Base-by-base conservation (phyloP, 2,888 invertebrate genomes). In the Cryptus armator region DNA sequence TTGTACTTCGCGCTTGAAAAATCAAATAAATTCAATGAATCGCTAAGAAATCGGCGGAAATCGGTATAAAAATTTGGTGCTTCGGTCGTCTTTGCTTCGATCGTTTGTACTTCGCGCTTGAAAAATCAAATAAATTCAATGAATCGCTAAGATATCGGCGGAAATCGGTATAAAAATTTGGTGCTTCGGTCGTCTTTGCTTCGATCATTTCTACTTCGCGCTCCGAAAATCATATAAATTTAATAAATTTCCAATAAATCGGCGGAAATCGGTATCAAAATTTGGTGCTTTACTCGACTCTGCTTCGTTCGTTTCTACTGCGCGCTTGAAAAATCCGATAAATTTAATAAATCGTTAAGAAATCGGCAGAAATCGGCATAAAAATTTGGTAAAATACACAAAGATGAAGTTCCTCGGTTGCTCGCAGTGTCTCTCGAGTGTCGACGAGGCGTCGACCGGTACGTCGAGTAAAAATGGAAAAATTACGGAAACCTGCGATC, bases 391-490 rank as follows among this genome's bases (percentile, higher is more conserved):
- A 12, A 72, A 43, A 90, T 91, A 14, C 9, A 51, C 12, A 19
- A 44, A 37, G 37, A 92, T 92, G 92, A 91, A 90, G 88, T 88
- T 92, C 62, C 90, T 91, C 59, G 82, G 88, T 70, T 92, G 92
- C 84, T 89, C 91, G 19, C 89, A 88, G 66, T 92, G 92, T 83
- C 86, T 91, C 32, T 84, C 88, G 24, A 86, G 83, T 51, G 83
- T 88, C 37, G 87, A 89, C 48, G 87, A 87, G 43, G 46, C 88
- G 16, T 71, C 79, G 10, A 71, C 79, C 67, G 59, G 78, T 70
- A 46, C 83, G 43, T 70, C 74, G 81, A 81, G 84, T 83, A 64
- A 72, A 80, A 66, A 83, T 77, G 74, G 72, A 46, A 80, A 86
- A 32, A 24, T 32, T 44, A 67, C 46, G 19, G 90, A 90, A 44